These are phyloP conservation scores for Merluccius polli DNA, from an alignment of 2,797 vertebrate species.

Conservation along the genomic window DNA sequence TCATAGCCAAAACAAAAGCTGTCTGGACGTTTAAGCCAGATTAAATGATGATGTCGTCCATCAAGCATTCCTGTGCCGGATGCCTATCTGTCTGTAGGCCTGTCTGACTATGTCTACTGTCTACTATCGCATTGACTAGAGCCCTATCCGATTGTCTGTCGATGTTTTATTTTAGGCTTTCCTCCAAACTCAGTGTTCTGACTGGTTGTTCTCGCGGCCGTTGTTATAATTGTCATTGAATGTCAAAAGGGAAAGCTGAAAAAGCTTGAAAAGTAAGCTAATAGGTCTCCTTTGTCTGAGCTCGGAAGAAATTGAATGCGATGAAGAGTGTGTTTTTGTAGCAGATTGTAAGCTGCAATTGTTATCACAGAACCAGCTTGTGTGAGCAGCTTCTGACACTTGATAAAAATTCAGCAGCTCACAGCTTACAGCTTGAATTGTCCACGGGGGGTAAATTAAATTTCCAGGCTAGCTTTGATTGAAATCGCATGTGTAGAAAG, in stretches of 20 bases:
- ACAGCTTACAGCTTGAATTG: neutral
- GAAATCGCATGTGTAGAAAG: neutral
- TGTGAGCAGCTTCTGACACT: neutral
- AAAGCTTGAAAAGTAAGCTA: neutral
- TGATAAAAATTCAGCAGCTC: neutral
- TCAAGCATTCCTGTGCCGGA: neutral
- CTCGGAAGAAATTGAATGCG: neutral
- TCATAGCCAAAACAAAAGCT: slow-evolving; percentile 40
- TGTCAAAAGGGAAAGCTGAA: neutral
- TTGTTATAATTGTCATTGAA: neutral
- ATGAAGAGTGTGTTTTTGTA: neutral
- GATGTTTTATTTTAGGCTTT: neutral
- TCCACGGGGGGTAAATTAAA: neutral
- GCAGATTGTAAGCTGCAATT: neutral
- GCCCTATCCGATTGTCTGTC: neutral
- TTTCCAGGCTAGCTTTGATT: neutral
- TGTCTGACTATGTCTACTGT: slow-evolving; percentile 1
- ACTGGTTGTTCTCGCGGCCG: neutral
- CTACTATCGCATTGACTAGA: neutral
- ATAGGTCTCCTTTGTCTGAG: neutral
- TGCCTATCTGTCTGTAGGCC: neutral
- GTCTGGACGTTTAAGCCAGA: slow-evolving; percentile 33
- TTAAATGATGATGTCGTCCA: slow-evolving; percentile 11
- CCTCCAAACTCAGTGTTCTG: neutral
- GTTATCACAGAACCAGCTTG: neutral